Base-by-base conservation (phyloP, 2,113 vertebrate genomes). In the Machaerirhynchus nigripectus region DNA sequence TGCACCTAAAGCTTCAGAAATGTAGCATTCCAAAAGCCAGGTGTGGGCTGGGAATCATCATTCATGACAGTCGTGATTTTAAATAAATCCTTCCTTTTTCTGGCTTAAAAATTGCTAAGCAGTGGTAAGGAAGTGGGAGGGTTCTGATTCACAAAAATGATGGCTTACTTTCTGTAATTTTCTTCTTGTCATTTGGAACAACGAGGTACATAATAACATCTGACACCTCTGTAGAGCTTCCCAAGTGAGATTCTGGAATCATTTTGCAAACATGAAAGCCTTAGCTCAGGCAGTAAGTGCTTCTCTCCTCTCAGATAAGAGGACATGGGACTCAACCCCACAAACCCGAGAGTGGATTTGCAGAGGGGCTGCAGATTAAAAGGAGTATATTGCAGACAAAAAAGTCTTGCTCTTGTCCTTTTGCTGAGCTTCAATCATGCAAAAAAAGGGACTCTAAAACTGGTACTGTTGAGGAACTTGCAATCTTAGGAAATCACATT, bases 31-130 rank as follows among this genome's bases (percentile, higher is more conserved):
- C 76, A 82, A 89, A 93, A 91, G 50, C 83, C 73, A 96, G 76
- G 95, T 89, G 96, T 96, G 85, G 95, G 96, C 64, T 91, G 91
- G 55, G 78, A 95, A 95, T 89, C 60, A 92, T 97, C 69, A 87
- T 76, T 94, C 87, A 95, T 89, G 87, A 77, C 95, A 95, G 87
- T 59, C 96, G 87, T 87, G 94, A 92, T 95, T 92, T 96, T 85
- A 92, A 97, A 96, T 90, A 93, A 96, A 96, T 89, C 85, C 84
- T 96, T 95, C 88, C 94, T 93, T 94, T 94, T 96, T 91, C 84
- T 89, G 75, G 84, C 42, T 80, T 69, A 93, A 88, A 95, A 95
- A 96, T 81, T 92, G 96, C 92, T 89, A 93, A 94, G 95, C 94
- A 87, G 84, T 81, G 92, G 75, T 89, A 84, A 94, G 84, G 81